Conservation (phyloP, 1,140 invertebrate genomes). For the Diplogasteroides magnus region DNA sequence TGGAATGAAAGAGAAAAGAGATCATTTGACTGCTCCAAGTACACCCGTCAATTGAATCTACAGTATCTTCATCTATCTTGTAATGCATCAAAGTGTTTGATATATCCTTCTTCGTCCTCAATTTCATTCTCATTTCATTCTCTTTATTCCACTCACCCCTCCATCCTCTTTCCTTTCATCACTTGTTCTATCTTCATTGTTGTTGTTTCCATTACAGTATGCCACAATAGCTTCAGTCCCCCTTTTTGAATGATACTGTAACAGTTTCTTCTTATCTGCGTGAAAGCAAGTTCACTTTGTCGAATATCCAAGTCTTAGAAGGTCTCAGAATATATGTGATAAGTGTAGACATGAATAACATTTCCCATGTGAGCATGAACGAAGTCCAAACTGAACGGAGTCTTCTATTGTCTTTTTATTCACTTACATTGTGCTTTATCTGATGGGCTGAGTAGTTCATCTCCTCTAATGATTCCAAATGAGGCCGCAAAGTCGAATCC, state of each 20-base stretch:
- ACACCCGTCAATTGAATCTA: too few species aligned
- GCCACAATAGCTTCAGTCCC: neutral
- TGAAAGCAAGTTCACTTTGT: constrained; percentile 14
- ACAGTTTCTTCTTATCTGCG: too few species aligned
- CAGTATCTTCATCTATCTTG: too few species aligned
- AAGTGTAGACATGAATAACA: constrained; percentile 42
- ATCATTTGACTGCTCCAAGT: too few species aligned
- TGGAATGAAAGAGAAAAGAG: too few species aligned
- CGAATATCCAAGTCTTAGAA: constrained; percentile 26
- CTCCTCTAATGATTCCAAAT: constrained; percentile 33
- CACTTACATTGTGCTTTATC: constrained; percentile 47
- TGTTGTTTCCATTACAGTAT: neutral
- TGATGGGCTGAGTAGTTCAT: constrained; percentile 31
- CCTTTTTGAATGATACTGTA: neutral
- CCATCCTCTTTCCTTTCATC: too few species aligned
- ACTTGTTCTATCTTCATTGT: neutral
- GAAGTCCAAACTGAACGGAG: constrained; percentile 44
- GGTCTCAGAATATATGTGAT: constrained; percentile 36
- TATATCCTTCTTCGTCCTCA: too few species aligned
- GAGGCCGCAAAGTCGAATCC: constrained; percentile 46
- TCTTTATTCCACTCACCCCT: too few species aligned
- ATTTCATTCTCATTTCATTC: too few species aligned
- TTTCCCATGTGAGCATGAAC: constrained; percentile 47
- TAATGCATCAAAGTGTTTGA: too few species aligned
- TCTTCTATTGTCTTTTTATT: neutral